Evolutionary conservation across 2,888 invertebrate genomes (phyloP).

Genomic region (Heteromyza rotundicornis): DNA sequence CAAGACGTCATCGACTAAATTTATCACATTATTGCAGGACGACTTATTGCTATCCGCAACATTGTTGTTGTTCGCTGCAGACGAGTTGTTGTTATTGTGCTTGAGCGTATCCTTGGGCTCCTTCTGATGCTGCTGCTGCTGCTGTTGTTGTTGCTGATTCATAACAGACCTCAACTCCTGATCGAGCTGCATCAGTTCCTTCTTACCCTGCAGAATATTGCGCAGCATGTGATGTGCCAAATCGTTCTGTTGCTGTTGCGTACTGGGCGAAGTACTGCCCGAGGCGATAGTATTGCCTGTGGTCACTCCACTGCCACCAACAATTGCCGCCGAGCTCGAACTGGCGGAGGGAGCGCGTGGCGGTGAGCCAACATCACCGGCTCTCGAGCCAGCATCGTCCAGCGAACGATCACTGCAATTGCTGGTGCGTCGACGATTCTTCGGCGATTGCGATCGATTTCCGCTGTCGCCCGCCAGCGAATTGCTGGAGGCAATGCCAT

Average conservation of each 20-base stretch:
- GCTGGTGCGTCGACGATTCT: slow-evolving; percentile 43
- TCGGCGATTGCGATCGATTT: slow-evolving; percentile 37
- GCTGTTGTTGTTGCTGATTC: slow-evolving; percentile 55
- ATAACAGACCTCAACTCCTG: slow-evolving; percentile 70
- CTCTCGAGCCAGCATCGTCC: slow-evolving; percentile 59
- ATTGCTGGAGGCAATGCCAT: slow-evolving; percentile 16
- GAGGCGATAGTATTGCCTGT: slow-evolving; percentile 36
- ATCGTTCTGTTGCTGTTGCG: slow-evolving; percentile 60
- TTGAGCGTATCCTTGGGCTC: slow-evolving; percentile 60
- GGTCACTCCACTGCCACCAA: slow-evolving; percentile 15
- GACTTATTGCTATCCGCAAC: slow-evolving; percentile 49
- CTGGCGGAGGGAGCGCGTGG: slow-evolving; percentile 41
- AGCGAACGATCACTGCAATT: slow-evolving; percentile 62
- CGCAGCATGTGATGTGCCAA: slow-evolving; percentile 86
- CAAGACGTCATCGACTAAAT: slow-evolving; percentile 60
- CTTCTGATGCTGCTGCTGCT: slow-evolving; percentile 43
- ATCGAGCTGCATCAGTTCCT: slow-evolving; percentile 79
- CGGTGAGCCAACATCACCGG: slow-evolving; percentile 41
- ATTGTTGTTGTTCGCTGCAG: slow-evolving; percentile 48
- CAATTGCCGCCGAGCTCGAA: slow-evolving; percentile 37
- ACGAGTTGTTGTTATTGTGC: slow-evolving; percentile 48
- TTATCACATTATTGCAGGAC: slow-evolving; percentile 52
- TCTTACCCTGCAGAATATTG: slow-evolving; percentile 87
- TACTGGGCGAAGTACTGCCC: slow-evolving; percentile 38
- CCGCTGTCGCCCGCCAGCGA: slow-evolving; percentile 38